phyloP scores from a whole-genome alignment of 1,140 invertebrate genomes.

The Lepidurus packardi region DNA sequence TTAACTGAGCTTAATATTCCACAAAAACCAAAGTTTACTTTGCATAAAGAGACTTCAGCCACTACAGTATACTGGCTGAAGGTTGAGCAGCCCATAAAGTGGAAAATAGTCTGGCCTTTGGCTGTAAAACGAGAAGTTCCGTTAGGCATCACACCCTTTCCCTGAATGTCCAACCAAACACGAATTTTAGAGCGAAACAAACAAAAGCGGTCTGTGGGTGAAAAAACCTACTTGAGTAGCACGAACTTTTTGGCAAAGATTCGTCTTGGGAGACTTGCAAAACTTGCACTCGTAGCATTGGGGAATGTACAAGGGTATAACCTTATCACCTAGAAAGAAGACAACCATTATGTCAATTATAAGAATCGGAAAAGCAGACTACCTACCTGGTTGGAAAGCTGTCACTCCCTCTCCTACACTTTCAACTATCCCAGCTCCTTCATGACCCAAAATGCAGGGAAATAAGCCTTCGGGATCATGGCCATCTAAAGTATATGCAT shows the following conservation, averaged over 20 bases:
- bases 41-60: conserved; percentile 85
- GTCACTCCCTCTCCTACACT: conserved; percentile 91
- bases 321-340: conserved; percentile 72
- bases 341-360: background rate
- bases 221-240: conserved; percentile 55
- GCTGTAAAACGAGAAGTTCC: conserved; percentile 86
- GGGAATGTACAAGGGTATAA: conserved; percentile 92
- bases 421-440: conserved; percentile 92
- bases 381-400: conserved; percentile 66
- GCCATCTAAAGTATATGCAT: conserved; percentile 88
- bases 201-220: too few relatives aligned
- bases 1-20: background rate
- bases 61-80: conserved; percentile 98
- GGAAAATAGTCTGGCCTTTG: conserved; percentile 80
- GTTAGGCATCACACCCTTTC: conserved; percentile 91
- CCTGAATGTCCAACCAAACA: conserved; percentile 49
- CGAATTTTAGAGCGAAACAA: background rate
- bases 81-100: conserved; percentile 98
- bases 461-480: conserved; percentile 91
- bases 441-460: conserved; percentile 87
- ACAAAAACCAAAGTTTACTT: conserved; percentile 51
- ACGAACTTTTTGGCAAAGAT: conserved; percentile 92
- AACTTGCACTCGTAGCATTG: conserved; percentile 96
- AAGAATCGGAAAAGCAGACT: conserved; percentile 24
- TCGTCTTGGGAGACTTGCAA: conserved; percentile 91